Base-by-base conservation (phyloP, 1,140 invertebrate genomes). In the Micrasema minimum region DNA sequence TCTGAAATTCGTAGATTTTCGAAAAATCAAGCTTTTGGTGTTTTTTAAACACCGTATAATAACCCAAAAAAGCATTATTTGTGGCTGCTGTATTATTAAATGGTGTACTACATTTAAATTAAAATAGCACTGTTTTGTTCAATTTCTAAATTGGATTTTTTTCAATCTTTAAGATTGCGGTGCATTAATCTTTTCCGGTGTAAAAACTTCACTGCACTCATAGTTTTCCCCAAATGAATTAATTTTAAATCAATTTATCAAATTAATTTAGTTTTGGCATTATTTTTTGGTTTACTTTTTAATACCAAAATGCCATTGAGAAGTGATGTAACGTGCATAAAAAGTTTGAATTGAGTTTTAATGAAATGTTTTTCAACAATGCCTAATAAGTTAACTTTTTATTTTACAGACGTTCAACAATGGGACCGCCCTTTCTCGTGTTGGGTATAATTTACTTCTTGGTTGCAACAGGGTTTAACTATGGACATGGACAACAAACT, bases 391-490 rank as follows among this genome's bases (percentile, higher is more conserved):
- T 12, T 26, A 23, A 23, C 11, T 37, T 41, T 53, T 53, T 22
- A 9, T 18, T 59, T 59, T 41, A 41, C 55, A 59, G 55, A 22
- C 11, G 3, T n/a, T 2, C 14, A 12, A 59, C 31, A 16, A 59
- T 59, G 55, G 16, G n/a, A 3, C 35, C 35, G 22, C 37, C 55
- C 2, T 22, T 59, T 22, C 31, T 22, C 18, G 10, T 38, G 0
- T 41, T 59, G 16, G 16, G 14, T 18, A 38, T 59, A 38, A 59
- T 59, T 10, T 41, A n/a, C 18, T 43, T 59, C 38, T 35, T 59
- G 2, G 18, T 59, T 6, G 55, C 16, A 10, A 11, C 37, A 23
- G 16, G 12, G 37, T 41, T 59, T 38, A 16, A 31, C 14, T 14
- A 4, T 11, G 37, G 55, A 18, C n/a, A 59, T 41, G 55, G 55